Percentiles rank a stretch among this genome's conserved stretches.
These are phyloP conservation scores for Daubentonia madagascariensis DNA, from an alignment of 2,113 vertebrate genomes.

Conservation along the genomic window DNA sequence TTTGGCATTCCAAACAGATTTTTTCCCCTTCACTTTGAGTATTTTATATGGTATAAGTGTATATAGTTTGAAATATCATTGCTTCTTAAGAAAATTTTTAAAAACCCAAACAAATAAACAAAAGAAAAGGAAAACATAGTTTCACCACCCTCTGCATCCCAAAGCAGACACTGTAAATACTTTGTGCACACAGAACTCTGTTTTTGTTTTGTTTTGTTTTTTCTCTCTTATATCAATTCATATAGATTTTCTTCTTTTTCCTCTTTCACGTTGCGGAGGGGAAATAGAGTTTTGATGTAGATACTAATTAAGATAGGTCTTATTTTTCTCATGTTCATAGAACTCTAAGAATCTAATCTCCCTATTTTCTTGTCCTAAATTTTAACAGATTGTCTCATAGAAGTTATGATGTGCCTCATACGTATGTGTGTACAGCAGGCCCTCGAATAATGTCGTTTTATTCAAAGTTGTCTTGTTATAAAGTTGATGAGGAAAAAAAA, in stretches of 20 bases:
- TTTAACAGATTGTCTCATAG: background rate
- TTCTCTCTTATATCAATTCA: background rate
- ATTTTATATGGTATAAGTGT: background rate
- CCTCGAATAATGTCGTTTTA: background rate
- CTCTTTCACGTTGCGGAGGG: background rate
- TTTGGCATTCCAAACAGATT: background rate
- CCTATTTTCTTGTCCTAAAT: background rate
- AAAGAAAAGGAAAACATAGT: background rate
- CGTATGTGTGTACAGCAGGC: background rate
- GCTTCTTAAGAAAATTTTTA: background rate
- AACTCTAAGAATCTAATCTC: background rate
- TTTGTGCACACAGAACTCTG: background rate
- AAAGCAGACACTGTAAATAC: background rate
- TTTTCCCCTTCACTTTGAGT: background rate
- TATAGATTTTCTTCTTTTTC: background rate
- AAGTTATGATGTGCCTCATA: background rate
- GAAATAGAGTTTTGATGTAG: background rate
- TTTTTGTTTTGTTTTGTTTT: background rate
- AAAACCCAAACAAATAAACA: background rate
- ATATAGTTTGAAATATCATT: background rate
- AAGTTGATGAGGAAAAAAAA: background rate
- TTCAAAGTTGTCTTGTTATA: background rate
- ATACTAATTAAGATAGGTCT: background rate
- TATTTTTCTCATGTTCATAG: background rate
- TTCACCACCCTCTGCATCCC: fast-evolving